Percentiles rank a stretch among this genome's conserved stretches.
phyloP scores from a whole-genome alignment of 2,113 vertebrate genomes.

The Lagopus leucura region DNA sequence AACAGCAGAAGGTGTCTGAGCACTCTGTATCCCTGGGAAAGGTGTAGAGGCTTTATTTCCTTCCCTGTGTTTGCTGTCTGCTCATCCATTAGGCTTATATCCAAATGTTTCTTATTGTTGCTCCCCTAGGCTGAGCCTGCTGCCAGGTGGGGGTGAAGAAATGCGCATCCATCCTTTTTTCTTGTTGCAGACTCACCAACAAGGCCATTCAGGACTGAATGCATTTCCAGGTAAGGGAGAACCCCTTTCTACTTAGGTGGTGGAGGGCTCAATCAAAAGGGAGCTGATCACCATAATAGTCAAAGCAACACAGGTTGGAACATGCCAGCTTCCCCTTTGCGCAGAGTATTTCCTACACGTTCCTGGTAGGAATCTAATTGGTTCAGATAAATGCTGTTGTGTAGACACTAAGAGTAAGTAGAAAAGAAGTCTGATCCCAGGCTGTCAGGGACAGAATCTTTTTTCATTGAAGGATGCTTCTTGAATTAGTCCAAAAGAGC shows the following conservation, averaged over 20 bases:
- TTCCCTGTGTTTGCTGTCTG: not conserved
- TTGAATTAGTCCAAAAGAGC: not conserved
- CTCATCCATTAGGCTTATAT: not conserved
- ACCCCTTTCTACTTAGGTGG: not conserved
- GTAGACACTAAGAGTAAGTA: not conserved
- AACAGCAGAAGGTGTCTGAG: not conserved
- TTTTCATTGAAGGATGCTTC: not conserved
- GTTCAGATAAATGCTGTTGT: not conserved
- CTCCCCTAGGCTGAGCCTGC: not conserved
- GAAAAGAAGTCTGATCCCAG: not conserved
- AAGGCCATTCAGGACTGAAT: not conserved
- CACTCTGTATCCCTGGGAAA: not conserved
- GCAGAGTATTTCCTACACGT: not conserved
- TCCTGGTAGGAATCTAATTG: not conserved
- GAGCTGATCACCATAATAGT: accelerated
- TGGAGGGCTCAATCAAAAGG: too few relatives aligned
- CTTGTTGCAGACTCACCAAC: not conserved
- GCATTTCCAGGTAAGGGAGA: not conserved
- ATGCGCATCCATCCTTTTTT: not conserved
- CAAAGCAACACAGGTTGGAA: not conserved
- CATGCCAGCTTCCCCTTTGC: not conserved
- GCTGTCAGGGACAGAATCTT: not conserved
- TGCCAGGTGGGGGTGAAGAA: not conserved
- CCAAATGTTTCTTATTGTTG: not conserved
- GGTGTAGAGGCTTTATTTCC: not conserved